Base-by-base conservation (phyloP, 2,888 invertebrate genomes). In the Pterostichus niger region DNA sequence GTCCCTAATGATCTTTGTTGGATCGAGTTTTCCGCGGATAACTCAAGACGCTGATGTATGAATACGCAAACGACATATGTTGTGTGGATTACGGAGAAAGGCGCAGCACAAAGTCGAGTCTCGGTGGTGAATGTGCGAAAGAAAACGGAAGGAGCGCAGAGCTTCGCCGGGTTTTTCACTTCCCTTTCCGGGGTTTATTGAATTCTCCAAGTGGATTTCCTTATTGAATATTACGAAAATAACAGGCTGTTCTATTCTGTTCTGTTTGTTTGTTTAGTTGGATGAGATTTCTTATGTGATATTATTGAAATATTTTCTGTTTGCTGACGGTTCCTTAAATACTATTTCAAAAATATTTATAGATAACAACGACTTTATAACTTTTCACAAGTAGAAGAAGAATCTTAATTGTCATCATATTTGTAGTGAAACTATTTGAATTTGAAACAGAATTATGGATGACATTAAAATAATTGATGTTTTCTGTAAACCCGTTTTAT, bases 31-130 rank as follows among this genome's bases (percentile, higher is more conserved):
- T 77, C 64, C 17, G 13, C 17, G 59, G 59, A 59, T 59, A 59
- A 64, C 64, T 71, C 56, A 56, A 54, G 77, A 40, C 35, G 54
- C 54, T 56, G 87, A 87, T 86, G 86, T 88, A 88, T 88, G 87
- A 88, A 88, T 88, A 86, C 86, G 85, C 86, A 87, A 80, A 86
- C 86, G 86, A 85, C 88, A 87, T 87, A 86, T 87, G 87, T 85
- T 86, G 84, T 84, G 56, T 77, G 77, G 77, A 77, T 77, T 77
- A 77, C 56, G 77, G 40, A 56, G 33, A 33, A 31, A 54, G 13
- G 54, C 59, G 35, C 10, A 56, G 77, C 75, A 75, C 71, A 75
- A 76, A 77, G 54, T 56, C 54, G 46, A 24, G 13, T 31, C 44
- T 44, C 40, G 3, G 44, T 44, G 40, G 6, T 31, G 31, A 75